These are phyloP conservation scores for Tyrannus savana DNA, from an alignment of 2,113 vertebrate genomes.

Conservation along the genomic window DNA sequence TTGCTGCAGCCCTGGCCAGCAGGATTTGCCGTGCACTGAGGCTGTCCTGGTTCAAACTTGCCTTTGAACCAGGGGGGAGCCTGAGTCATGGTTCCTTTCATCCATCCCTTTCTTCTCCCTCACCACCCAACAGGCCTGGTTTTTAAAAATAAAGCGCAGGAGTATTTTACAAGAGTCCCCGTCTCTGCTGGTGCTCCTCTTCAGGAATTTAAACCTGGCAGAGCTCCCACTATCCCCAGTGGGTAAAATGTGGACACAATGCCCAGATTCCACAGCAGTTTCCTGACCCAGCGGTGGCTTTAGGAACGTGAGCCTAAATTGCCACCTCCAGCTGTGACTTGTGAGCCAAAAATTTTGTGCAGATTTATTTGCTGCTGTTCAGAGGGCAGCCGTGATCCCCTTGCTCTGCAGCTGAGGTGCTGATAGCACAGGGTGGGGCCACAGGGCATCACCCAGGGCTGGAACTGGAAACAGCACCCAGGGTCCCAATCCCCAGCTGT, in stretches of 20 bases:
- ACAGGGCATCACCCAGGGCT: accelerated
- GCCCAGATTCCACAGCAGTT: neutral
- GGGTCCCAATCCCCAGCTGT: neutral
- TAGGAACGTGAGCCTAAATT: neutral
- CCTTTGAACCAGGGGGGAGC: conserved; percentile 19
- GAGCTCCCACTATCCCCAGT: accelerated
- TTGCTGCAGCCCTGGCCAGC: conserved; percentile 66
- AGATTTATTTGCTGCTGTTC: neutral
- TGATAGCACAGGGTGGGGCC: neutral
- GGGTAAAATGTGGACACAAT: neutral
- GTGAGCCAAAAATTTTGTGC: neutral
- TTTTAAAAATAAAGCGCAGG: neutral
- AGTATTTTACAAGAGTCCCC: neutral
- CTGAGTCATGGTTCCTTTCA: neutral
- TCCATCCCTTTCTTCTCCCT: neutral
- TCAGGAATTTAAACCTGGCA: neutral
- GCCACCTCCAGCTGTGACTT: neutral
- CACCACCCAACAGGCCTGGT: neutral
- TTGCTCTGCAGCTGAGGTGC: neutral
- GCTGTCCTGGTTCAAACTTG: neutral
- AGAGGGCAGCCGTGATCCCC: too few species aligned
- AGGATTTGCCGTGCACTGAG: accelerated
- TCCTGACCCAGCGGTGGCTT: neutral
- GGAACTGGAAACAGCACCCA: neutral
- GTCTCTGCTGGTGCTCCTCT: neutral